phyloP scores from a whole-genome alignment of 2,113 vertebrate genomes.

The Urocitellus parryii region DNA sequence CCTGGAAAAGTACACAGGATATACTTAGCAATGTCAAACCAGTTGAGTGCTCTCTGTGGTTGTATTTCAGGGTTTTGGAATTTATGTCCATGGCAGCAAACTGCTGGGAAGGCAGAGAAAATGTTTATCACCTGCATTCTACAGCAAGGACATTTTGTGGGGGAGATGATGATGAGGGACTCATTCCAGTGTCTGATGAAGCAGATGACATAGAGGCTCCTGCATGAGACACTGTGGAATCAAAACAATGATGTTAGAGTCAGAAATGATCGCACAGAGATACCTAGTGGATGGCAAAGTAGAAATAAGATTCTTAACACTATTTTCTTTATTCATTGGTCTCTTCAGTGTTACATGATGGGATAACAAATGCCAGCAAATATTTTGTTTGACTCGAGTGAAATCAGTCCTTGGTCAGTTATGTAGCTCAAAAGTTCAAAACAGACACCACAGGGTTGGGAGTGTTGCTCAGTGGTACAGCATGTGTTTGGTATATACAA shows the following conservation, averaged over 20 bases:
- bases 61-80: constrained; percentile 85
- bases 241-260: constrained; percentile 38
- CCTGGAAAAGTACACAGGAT: constrained; percentile 87
- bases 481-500: no score
- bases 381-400: background rate
- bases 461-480: no score
- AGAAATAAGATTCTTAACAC: constrained; percentile 24
- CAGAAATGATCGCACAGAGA: background rate
- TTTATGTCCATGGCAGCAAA: constrained; percentile 90
- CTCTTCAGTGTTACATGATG: background rate
- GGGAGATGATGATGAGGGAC: constrained; percentile 96
- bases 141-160: constrained; percentile 96
- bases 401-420: background rate
- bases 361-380: background rate
- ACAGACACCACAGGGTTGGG: background rate
- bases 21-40: constrained; percentile 89
- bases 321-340: background rate
- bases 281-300: background rate
- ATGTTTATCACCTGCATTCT: constrained; percentile 98
- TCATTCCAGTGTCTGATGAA: constrained; percentile 98
- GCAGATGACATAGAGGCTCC: constrained; percentile 97
- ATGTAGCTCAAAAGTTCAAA: constrained; percentile 5
- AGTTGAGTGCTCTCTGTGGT: constrained; percentile 93
- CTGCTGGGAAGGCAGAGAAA: constrained; percentile 88
- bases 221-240: constrained; percentile 92